Base-by-base conservation (phyloP, 2,113 vertebrate genomes). In the Aythya baeri region DNA sequence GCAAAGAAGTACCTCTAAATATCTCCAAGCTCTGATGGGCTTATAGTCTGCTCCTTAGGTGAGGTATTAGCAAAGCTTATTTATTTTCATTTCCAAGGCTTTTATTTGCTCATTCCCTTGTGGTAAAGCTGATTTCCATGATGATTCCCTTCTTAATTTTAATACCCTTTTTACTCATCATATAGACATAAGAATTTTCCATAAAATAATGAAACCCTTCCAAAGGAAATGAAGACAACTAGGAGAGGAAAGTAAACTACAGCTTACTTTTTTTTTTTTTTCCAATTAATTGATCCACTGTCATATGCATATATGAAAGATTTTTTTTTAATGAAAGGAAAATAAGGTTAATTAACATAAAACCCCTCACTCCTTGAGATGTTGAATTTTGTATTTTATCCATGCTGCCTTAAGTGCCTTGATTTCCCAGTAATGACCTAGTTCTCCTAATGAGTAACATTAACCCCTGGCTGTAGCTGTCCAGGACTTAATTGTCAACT, bases 311-410 rank as follows among this genome's bases (percentile, higher is more conserved):
- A 98, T 98, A 99, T 98, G 98, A 99, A 99, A 99, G 99, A 97
- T 97, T 98, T 98, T 97, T 97, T 97, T 98, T 97, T 97, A 98
- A 99, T 98, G 98, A 98, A 98, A 98, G 98, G 98, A 98, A 99
- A 99, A 99, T 99, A 99, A 99, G 99, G 99, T 99, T 99, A 99
- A 99, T 99, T 99, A 99, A 99, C 99, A 99, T 99, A 99, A 99
- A 99, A 98, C 98, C 97, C 98, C 97, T 98, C 99, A 98, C 99
- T 99, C 98, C 87, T 98, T 92, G 98, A 98, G 98, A 99, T 98
- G 98, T 98, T 98, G 98, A 99, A 99, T 99, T 99, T 98, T 98
- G 98, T 98, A 98, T 98, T 98, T 98, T 97, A 98, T 97, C 97
- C 98, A 98, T 98, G 98, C 98, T 97, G 99, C 99, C 99, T 98